Percentiles rank a stretch among this genome's conserved stretches.
phyloP scores from a whole-genome alignment of 2,113 vertebrate genomes.

The Epinephelus fuscoguttatus region DNA sequence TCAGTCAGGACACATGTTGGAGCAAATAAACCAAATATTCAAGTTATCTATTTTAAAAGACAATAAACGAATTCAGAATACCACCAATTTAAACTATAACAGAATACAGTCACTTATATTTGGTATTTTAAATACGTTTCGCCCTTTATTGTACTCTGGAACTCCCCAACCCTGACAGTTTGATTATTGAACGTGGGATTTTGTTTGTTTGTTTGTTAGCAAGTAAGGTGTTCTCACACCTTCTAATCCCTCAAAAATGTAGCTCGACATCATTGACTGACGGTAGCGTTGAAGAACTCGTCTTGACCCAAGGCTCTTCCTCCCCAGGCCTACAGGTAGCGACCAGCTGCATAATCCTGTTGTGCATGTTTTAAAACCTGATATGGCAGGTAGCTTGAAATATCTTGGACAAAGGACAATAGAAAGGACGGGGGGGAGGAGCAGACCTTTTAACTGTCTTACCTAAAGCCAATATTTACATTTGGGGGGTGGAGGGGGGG shows the following conservation, averaged over 20 bases:
- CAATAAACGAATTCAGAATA: too few species aligned
- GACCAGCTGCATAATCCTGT: slow-evolving; percentile 36
- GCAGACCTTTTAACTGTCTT: neutral
- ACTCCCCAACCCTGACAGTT: neutral
- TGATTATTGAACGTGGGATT: neutral
- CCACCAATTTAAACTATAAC: too few species aligned
- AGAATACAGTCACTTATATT: too few species aligned
- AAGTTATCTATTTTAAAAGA: too few species aligned
- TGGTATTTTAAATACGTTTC: too few species aligned
- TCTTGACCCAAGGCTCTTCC: neutral
- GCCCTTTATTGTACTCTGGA: too few species aligned
- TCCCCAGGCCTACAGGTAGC: neutral
- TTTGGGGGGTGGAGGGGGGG: neutral
- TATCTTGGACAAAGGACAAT: slow-evolving; percentile 34
- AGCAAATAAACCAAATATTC: too few species aligned
- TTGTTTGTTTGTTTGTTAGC: neutral
- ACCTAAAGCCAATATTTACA: slow-evolving; percentile 46
- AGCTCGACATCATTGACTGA: neutral
- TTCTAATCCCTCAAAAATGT: neutral
- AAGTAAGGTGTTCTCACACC: neutral
- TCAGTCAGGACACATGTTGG: too few species aligned
- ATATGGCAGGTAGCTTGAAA: neutral
- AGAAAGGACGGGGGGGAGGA: neutral
- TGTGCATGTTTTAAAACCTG: slow-evolving; percentile 33
- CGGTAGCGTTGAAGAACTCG: neutral